Evolutionary conservation across 2,888 invertebrate genomes (phyloP), one percentile per base, ranked within the genome.

Genomic region (Orchesella flavescens): DNA sequence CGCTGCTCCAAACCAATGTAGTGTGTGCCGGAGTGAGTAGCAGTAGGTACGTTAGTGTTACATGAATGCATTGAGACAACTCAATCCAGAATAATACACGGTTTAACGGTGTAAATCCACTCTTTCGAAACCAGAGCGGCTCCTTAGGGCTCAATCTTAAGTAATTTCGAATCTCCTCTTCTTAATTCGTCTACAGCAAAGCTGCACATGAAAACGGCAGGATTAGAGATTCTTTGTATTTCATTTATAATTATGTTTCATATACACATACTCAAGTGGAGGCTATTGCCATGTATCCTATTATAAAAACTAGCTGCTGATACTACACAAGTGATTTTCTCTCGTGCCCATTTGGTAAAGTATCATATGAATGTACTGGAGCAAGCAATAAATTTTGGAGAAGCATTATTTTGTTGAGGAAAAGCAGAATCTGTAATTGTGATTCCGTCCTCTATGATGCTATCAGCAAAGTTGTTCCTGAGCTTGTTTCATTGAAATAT

Each of bases 131-230:
- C 68, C 76, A 68, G 76, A 55, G 76, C 68, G 61, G 17, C 61
- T 74, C 81, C 81, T 74, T 75, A 44, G 74, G 81, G 81, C 74
- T 74, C 74, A 81, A 81, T 81, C 81, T 69, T 68, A 61, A 81
- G 59, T 72, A 68, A 81, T 81, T 81, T 81, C 55, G 34, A 74
- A 73, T 81, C 80, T 66, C 57, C 46, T 73, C 81, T 44, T 53
- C 73, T 74, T 74, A 80, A 80, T 79, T 79, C 72, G 53, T 72
- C 65, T 34, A 53, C 53, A 69, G 49, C 17, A 43, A n/a, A 66
- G 12, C 13, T 21, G 19, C 23, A 63, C 49, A 46, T 49, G 71
- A 10, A 19, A 34, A 34, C 43, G 43, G 24, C 34, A 53, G 53
- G 55, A 71, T 55, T 57, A 43, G 57, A 57, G 53, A 43, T 53